These are phyloP conservation scores for Catocala fraxini DNA, from an alignment of 2,888 invertebrate species.

Conservation along the genomic window DNA sequence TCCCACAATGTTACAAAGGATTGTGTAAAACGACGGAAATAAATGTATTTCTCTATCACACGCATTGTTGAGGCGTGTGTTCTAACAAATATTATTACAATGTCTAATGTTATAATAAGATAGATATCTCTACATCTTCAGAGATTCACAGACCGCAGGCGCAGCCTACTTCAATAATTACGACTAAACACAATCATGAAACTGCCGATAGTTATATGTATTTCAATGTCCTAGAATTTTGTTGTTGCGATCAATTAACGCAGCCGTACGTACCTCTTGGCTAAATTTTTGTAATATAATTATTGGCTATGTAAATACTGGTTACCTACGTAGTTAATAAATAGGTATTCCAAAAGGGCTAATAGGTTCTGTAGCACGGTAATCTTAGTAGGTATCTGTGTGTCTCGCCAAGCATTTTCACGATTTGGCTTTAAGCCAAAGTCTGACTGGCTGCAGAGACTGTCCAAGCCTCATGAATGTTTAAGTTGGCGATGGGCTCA, in stretches of 20 bases:
- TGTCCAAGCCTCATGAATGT: background rate
- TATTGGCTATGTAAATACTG: too few relatives aligned
- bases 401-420: background rate
- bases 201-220: too few relatives aligned
- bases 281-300: too few relatives aligned
- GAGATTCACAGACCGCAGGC: conserved; percentile 12
- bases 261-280: too few relatives aligned
- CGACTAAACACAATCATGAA: too few relatives aligned
- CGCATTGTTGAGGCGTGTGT: conserved; percentile 44
- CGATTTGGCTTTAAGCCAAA: conserved; percentile 10
- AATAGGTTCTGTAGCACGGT: too few relatives aligned
- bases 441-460: conserved; percentile 1
- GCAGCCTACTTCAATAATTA: too few relatives aligned
- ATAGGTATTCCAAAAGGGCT: too few relatives aligned
- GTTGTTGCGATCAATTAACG: too few relatives aligned
- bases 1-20: conserved; percentile 63
- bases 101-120: conserved; percentile 41
- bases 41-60: conserved; percentile 44
- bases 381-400: background rate
- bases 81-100: conserved; percentile 43
- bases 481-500: background rate
- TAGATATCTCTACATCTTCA: conserved; percentile 25
- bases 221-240: too few relatives aligned
- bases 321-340: too few relatives aligned
- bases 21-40: conserved; percentile 65